Percentiles rank a stretch among this genome's conserved stretches.
These are phyloP conservation scores for Chromis chromis DNA, from an alignment of 2,797 vertebrate genomes.

Conservation along the genomic window DNA sequence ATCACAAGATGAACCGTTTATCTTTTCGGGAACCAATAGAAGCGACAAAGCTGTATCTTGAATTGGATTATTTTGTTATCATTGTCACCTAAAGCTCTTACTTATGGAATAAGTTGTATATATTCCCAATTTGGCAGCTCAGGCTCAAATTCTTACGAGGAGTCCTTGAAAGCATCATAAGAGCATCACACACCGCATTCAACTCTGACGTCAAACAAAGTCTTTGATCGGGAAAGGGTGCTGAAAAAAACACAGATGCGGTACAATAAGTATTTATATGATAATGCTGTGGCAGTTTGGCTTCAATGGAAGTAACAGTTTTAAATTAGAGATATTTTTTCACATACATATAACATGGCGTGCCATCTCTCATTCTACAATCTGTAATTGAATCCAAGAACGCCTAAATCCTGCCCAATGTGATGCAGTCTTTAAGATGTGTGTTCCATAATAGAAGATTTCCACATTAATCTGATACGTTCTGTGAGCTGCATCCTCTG, in stretches of 20 bases:
- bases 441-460: background rate
- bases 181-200: conserved; percentile 70
- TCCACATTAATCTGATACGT: no score
- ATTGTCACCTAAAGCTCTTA: background rate
- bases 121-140: background rate
- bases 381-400: background rate
- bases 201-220: conserved; percentile 76
- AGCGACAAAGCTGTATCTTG: background rate
- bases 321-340: background rate
- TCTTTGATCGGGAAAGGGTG: conserved; percentile 17
- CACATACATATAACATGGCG: no score
- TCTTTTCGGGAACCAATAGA: background rate
- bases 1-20: fast-evolving
- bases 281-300: no score
- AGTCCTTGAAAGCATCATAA: conserved; percentile 41
- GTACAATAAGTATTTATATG: background rate
- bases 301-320: background rate
- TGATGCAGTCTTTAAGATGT: background rate
- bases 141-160: background rate
- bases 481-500: no score
- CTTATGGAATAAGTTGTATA: background rate
- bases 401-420: background rate
- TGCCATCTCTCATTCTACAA: background rate
- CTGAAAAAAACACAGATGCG: no score
- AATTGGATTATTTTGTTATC: background rate